These are phyloP conservation scores for Euphonia xanthogaster DNA, from an alignment of 2,797 vertebrate species.

Conservation along the genomic window DNA sequence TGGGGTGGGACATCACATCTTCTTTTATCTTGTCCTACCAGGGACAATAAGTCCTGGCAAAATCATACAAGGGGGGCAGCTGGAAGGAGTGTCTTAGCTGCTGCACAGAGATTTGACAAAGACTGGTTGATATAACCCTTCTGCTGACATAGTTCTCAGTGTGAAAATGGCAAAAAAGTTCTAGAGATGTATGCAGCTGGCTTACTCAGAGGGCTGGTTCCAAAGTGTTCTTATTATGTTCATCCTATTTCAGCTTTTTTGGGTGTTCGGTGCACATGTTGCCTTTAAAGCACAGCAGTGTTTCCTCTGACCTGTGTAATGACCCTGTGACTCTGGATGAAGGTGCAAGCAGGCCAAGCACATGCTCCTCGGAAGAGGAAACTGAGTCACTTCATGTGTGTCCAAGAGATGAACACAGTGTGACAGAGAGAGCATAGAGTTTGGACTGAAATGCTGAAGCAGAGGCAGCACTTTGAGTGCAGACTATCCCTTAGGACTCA, in stretches of 20 bases:
- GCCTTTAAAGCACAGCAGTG: not conserved
- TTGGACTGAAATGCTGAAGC: not conserved
- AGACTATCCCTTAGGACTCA: not conserved
- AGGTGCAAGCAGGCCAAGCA: not conserved
- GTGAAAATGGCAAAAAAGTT: not conserved
- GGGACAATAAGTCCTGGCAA: not conserved
- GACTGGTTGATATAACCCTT: not conserved
- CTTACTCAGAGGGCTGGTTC: not conserved
- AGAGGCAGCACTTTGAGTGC: not conserved
- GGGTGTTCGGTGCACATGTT: fast-evolving
- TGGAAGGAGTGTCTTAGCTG: not conserved
- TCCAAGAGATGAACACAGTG: fast-evolving
- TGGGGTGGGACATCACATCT: not conserved
- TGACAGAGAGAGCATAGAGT: not conserved
- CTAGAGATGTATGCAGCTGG: not conserved
- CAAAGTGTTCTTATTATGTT: not conserved
- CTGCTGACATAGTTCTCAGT: not conserved
- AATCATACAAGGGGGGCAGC: not conserved
- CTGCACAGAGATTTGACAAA: not conserved
- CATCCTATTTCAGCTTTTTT: not conserved
- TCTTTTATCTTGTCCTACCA: not conserved
- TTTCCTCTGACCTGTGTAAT: not conserved
- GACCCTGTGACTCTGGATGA: not conserved
- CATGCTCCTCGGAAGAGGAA: not conserved
- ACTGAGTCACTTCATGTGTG: not conserved